phyloP scores from a whole-genome alignment of 1,140 invertebrate genomes.

The Tenebrio molitor region DNA sequence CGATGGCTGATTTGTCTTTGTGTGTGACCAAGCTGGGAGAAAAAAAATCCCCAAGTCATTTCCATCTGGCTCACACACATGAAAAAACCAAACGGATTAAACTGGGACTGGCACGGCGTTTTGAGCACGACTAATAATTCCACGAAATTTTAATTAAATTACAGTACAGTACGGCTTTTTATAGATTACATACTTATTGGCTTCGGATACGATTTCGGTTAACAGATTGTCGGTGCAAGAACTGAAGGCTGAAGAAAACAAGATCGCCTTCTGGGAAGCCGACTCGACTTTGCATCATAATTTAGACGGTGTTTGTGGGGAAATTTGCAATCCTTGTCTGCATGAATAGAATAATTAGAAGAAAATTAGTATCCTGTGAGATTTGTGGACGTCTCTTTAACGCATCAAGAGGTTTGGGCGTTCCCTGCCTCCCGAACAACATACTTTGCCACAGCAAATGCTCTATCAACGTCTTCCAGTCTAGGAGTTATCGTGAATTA shows the following conservation, averaged over 20 bases:
- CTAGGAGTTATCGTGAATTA: slow-evolving; percentile 3
- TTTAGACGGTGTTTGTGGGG: too few relatives aligned
- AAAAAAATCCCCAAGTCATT: neutral
- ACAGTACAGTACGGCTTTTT: neutral
- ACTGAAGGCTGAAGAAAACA: too few relatives aligned
- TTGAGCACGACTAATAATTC: neutral
- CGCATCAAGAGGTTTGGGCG: neutral
- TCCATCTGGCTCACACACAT: neutral
- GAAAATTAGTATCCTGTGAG: too few relatives aligned
- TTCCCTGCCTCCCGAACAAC: neutral
- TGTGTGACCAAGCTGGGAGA: slow-evolving; percentile 6
- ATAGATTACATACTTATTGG: neutral
- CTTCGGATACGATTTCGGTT: neutral
- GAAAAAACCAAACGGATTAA: neutral
- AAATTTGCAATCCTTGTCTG: too few relatives aligned
- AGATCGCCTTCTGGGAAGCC: neutral
- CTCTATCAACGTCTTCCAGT: slow-evolving; percentile 16
- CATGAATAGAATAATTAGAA: too few relatives aligned
- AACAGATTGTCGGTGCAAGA: neutral
- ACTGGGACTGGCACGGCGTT: neutral
- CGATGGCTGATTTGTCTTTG: slow-evolving; percentile 31
- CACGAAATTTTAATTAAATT: neutral
- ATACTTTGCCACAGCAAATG: slow-evolving; percentile 17
- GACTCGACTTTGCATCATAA: neutral
- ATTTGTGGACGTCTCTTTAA: neutral